Evolutionary conservation across 2,888 invertebrate genomes (phyloP).

Genomic region (Spisula subtruncata): DNA sequence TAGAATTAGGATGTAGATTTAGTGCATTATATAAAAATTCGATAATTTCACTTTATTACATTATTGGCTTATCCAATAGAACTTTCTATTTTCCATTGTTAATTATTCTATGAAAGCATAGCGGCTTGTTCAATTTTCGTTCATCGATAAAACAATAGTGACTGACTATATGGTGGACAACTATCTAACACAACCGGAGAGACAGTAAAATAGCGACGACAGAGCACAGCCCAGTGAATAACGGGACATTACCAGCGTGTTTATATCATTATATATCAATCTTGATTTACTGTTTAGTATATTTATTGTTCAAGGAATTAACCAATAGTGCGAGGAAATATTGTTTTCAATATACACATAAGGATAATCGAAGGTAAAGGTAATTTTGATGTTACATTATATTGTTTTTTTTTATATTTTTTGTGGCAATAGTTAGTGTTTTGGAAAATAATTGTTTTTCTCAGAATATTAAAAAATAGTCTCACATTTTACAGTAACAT

Average conservation of each 20-base stretch:
- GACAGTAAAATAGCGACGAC: not conserved
- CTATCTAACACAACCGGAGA: not conserved
- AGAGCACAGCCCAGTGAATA: not conserved
- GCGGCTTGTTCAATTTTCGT: constrained; percentile 13
- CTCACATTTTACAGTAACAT: too few relatives aligned
- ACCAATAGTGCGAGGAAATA: not conserved
- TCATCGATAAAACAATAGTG: constrained; percentile 19
- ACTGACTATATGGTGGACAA: not conserved
- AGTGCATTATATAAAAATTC: not conserved
- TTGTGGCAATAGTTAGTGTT: too few relatives aligned
- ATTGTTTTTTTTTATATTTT: too few relatives aligned
- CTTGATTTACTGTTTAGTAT: not conserved
- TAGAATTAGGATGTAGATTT: not conserved
- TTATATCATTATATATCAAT: not conserved
- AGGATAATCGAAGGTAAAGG: not conserved
- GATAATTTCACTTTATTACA: not conserved
- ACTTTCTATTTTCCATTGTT: not conserved
- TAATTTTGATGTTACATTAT: not conserved
- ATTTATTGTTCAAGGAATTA: not conserved
- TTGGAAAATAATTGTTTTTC: too few relatives aligned
- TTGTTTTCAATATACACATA: not conserved
- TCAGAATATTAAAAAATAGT: too few relatives aligned
- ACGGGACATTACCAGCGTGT: not conserved
- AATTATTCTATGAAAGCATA: constrained; percentile 19
- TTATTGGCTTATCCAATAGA: constrained; percentile 1